Percentiles rank a stretch among this genome's conserved stretches.
Conservation (phyloP, 2,797 vertebrate genomes). For the Schizopygopsis malacanthus region DNA sequence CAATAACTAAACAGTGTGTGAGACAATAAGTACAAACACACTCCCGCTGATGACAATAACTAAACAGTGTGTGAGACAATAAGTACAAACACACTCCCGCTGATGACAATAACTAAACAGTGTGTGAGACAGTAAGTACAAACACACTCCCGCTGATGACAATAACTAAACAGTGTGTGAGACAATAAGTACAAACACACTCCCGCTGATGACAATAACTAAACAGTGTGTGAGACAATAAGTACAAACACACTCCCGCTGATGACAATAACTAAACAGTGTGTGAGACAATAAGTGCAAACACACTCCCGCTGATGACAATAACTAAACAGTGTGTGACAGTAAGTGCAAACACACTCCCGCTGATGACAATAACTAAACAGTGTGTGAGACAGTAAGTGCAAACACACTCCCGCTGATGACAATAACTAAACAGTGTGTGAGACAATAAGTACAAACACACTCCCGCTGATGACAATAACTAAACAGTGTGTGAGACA, state of each 20-base stretch:
- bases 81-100: neutral
- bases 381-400: neutral
- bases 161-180: neutral
- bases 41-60: neutral
- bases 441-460: slow-evolving; percentile 12
- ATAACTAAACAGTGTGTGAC: neutral
- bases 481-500: neutral
- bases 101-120: neutral
- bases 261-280: neutral
- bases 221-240: neutral
- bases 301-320: neutral
- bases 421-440: neutral
- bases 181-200: slow-evolving; percentile 9
- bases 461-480: neutral
- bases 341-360: slow-evolving; percentile 5
- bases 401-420: neutral
- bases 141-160: neutral
- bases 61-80: neutral
- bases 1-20: neutral
- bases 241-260: neutral
- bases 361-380: neutral
- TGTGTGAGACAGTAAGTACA: slow-evolving; percentile 2
- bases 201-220: neutral
- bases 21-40: slow-evolving; percentile 15
- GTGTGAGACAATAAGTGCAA: slow-evolving; percentile 5